Evolutionary conservation across 2,797 vertebrate genomes (phyloP), one percentile per base, ranked within the genome.

Genomic region (Botia almorhae): DNA sequence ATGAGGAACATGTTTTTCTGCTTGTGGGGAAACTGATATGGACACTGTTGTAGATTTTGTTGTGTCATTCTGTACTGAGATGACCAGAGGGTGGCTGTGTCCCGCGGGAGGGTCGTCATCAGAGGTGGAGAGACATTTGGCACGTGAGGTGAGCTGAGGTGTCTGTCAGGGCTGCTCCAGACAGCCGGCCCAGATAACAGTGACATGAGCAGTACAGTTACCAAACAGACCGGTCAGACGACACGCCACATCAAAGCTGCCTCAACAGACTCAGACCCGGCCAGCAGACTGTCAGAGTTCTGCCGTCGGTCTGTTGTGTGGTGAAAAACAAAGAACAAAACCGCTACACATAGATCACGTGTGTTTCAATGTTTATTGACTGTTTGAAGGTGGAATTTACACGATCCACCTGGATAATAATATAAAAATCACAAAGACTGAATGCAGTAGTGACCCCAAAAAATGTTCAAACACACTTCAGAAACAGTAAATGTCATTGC

Each of bases 191-290:
- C 80, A 82, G 91, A 93, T 93, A 92, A 92, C 88, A 75, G 74
- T 58, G 79, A 83, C 87, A 84, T 85, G 86, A 87, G 87, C 73
- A 90, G 91, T 92, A 90, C 50, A 82, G 89, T 92, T 93, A 91
- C 92, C 86, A 74, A 26, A 74, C 10, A 85, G 73, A 82, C 76
- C 75, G 87, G 91, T 92, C 94, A 70, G 95, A 95, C 73, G 95
- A 95, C 94, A 95, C 95, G 92, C 3, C 76, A 58, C 17, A 43
- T 85, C 80, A 82, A 69, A 79, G 58, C 26, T 48, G 67, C 74
- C 36, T 43, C 68, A 73, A 79, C 55, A 81, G 43, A 16, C 53
- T 56, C n/a, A 12, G 64, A 17, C n/a, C 7, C n/a, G 55, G 53
- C 75, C 75, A 68, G 72, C n/a, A 7, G 29, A 43, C 19, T 48